Evolutionary conservation across 2,113 vertebrate species (phyloP), one percentile per base, ranked within the genome.

Genomic region (Chascanopsetta lugubris): DNA sequence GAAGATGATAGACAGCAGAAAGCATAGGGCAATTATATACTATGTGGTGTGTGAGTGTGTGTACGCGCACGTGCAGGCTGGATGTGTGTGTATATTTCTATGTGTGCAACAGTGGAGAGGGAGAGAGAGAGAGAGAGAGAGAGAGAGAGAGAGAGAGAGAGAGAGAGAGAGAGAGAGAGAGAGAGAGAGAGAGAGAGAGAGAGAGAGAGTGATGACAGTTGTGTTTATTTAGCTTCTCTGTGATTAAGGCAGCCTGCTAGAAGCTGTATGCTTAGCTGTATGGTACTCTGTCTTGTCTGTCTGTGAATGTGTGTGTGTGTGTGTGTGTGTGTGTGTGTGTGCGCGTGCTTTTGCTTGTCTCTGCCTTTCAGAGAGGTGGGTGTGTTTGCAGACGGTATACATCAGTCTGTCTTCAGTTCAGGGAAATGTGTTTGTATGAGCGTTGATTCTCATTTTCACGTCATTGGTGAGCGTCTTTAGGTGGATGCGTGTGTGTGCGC

Each of bases 1-100:
- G 50, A 74, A 73, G 56, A 82, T 88, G 87, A 92, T 83, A 85
- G 89, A 88, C 88, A 85, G 82, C 85, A 77, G 78, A 85, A 88
- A 70, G 79, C 75, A 80, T 51, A 77, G 85, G 72, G 72, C 75
- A 87, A 82, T 90, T 85, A 86, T 67, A 72, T 63, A 69, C 50
- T 34, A 55, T 71, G 24, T 73, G 43, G 34, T 43, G 66, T 56
- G 15, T 34, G 66, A 51, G 15, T 34, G 46, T 38, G 26, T 29
- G 48, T 32, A 32, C 29, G 26, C 38, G 53, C 25, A 24, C 21
- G 40, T 40, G 32, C n/a, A n/a, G n/a, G n/a, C n/a, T 30, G 54
- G 21, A 26, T 30, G 40, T 11, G 54, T 53, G 32, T 43, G 13
- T 17, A 48, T 42, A 20, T 36, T n/a, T 47, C 59, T 79, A 24